Conservation (phyloP, 2,797 vertebrate genomes). For the Microctenopoma lineatum region DNA sequence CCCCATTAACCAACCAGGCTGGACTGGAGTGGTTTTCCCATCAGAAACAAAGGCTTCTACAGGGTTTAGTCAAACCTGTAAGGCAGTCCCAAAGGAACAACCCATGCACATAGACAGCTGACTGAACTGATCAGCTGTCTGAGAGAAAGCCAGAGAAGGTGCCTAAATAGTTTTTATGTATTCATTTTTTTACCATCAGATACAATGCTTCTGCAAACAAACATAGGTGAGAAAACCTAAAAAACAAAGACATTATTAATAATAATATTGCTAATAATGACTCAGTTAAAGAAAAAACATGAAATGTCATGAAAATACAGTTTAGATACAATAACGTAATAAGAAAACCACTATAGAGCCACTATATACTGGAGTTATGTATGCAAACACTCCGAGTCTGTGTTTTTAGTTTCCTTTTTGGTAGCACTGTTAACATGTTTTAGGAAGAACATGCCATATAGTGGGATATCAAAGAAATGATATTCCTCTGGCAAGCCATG, state of each 20-base stretch:
- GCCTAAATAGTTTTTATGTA: slow-evolving; percentile 64
- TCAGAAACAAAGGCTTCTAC: slow-evolving; percentile 42
- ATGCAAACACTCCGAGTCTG: slow-evolving; percentile 64
- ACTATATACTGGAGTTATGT: slow-evolving; percentile 64
- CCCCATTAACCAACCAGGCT: slow-evolving; percentile 43
- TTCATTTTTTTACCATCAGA: slow-evolving; percentile 60
- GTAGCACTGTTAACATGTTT: slow-evolving; percentile 74
- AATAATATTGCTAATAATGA: neutral
- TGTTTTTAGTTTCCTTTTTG: slow-evolving; percentile 54
- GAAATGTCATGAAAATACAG: slow-evolving; percentile 56
- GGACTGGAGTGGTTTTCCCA: slow-evolving; percentile 50
- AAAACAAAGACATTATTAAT: slow-evolving; percentile 15
- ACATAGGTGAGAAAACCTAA: slow-evolving; percentile 51
- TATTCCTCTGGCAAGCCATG: slow-evolving; percentile 80
- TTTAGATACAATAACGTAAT: slow-evolving; percentile 65
- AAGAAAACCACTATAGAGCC: slow-evolving; percentile 28
- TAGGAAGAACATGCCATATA: slow-evolving; percentile 79
- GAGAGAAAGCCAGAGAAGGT: slow-evolving; percentile 61
- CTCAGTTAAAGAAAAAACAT: slow-evolving; percentile 45
- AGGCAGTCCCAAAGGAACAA: slow-evolving; percentile 55
- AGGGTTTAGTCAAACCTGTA: slow-evolving; percentile 46
- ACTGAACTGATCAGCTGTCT: slow-evolving; percentile 45
- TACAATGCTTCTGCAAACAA: slow-evolving; percentile 67
- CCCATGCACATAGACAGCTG: slow-evolving; percentile 66
- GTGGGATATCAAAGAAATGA: slow-evolving; percentile 71